phyloP scores from a whole-genome alignment of 2,797 vertebrate species.

The Limosa lapponica region DNA sequence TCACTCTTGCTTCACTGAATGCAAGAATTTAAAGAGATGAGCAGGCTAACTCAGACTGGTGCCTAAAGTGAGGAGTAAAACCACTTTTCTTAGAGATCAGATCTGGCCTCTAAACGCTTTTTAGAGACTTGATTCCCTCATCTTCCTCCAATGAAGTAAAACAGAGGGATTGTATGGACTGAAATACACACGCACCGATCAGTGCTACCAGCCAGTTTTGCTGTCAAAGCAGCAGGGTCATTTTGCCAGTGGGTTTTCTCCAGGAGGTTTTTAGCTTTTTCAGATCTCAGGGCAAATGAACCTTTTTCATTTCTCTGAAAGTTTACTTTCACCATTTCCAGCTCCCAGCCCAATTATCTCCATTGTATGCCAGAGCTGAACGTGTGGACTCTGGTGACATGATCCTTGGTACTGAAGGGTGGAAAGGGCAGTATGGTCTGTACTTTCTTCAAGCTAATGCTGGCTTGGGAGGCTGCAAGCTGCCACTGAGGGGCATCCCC shows the following conservation, averaged over 20 bases:
- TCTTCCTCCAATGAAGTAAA: background rate
- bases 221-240: background rate
- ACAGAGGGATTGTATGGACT: background rate
- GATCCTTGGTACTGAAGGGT: background rate
- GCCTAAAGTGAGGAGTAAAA: background rate
- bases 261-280: background rate
- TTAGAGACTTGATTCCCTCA: background rate
- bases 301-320: background rate
- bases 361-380: background rate
- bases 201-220: background rate
- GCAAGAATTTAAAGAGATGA: background rate
- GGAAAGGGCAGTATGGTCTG: background rate
- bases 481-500: background rate
- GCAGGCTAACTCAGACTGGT: background rate
- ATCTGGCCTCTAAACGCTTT: background rate
- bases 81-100: background rate
- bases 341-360: background rate
- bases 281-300: background rate
- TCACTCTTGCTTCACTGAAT: conserved; percentile 40
- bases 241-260: background rate
- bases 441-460: background rate
- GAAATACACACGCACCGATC: background rate
- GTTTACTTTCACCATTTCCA: background rate
- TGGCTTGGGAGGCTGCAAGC: background rate
- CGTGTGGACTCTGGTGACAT: accelerated